A percentile compares a stretch with the other conserved stretches of the same genome.
Evolutionary conservation across 2,888 invertebrate species (phyloP).

Genomic region (Alentia gelatinosa): DNA sequence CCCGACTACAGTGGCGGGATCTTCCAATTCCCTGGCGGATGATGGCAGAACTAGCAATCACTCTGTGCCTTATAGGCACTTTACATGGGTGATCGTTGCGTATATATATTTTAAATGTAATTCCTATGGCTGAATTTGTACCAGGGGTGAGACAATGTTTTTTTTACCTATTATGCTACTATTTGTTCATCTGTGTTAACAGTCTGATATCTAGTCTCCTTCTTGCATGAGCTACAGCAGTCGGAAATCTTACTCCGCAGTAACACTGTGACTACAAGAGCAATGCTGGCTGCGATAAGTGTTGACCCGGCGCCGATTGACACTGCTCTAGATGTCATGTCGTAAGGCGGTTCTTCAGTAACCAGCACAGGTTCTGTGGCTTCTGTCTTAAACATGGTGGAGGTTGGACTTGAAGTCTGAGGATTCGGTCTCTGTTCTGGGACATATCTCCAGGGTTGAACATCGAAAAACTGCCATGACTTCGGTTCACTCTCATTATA

Average conservation of each 20-base stretch:
- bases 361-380: too few relatives aligned
- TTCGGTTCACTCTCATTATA: background rate
- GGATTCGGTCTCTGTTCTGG: background rate
- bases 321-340: background rate
- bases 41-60: too few relatives aligned
- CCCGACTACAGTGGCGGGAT: too few relatives aligned
- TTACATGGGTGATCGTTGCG: too few relatives aligned
- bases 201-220: background rate
- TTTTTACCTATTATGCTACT: too few relatives aligned
- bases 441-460: background rate
- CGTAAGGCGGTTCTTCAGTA: background rate
- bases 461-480: constrained; percentile 22
- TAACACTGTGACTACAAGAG: background rate
- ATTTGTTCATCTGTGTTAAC: background rate
- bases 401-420: background rate
- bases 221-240: background rate
- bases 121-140: too few relatives aligned
- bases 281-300: background rate
- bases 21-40: too few relatives aligned
- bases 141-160: too few relatives aligned
- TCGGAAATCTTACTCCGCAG: background rate
- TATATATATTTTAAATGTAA: too few relatives aligned
- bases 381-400: background rate
- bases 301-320: background rate
- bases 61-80: too few relatives aligned